Base-by-base conservation (phyloP, 2,113 vertebrate genomes). In the Actenoides lindsayi region DNA sequence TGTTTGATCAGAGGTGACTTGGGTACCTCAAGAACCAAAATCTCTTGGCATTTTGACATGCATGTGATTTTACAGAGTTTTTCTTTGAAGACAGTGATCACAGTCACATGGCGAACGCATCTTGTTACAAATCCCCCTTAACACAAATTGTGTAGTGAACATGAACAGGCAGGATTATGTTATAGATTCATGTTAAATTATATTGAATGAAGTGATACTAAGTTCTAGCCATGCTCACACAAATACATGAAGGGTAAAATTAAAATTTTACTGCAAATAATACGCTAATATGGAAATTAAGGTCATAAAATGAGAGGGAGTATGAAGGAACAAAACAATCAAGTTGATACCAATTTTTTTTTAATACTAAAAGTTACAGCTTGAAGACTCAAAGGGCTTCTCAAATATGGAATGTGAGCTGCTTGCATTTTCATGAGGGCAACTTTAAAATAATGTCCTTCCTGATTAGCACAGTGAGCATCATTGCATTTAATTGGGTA, bases 401-500 rank as follows among this genome's bases (percentile, higher is more conserved):
- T 83, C 75, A 51, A 85, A 87, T 65, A 70, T n/a, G 70, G 90
- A 92, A 89, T 94, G 73, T 83, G 83, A 97, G 44, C 85, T 94
- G 69, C 68, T 95, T 89, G 63, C 62, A 87, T 96, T 97, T 96
- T 95, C 75, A 93, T 87, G 84, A 96, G 63, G 65, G 89, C 77
- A 91, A 89, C 89, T 96, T 96, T 92, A 97, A 95, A 97, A 95
- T 93, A 92, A 96, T 64, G 93, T 90, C 95, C 96, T 93, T 87
- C 70, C 91, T 94, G 94, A 97, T 97, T 97, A 97, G 93, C 67
- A 62, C 87, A 96, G 93, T 92, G 80, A 96, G 74, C 91, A 96
- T 97, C 94, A 87, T 94, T 96, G 89, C 93, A 86, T 95, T 97
- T 97, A 96, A 96, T 96, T 97, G 94, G 82, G 89, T 96, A 97